These are phyloP conservation scores for Trichomalopsis sarcophagae DNA, from an alignment of 1,140 invertebrate genomes.

Conservation along the genomic window DNA sequence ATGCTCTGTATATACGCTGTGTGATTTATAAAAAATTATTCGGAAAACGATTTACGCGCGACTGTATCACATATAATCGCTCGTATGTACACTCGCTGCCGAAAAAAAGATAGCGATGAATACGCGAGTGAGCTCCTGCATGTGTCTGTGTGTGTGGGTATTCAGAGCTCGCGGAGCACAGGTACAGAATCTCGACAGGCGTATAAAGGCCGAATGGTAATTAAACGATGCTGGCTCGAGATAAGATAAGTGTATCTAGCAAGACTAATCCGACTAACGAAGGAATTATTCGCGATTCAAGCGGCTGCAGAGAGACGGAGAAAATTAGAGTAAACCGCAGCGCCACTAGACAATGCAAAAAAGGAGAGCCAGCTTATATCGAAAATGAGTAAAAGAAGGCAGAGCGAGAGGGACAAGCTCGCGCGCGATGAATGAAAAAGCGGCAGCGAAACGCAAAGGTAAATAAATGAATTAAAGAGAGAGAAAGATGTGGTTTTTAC, in stretches of 20 bases:
- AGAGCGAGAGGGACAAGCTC: conserved; percentile 31
- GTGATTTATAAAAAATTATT: too few species aligned
- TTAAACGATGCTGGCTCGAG: conserved; percentile 42
- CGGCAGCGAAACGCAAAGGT: conserved; percentile 2
- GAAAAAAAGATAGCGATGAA: not conserved
- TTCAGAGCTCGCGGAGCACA: too few species aligned
- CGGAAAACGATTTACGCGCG: not conserved
- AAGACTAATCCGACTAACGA: conserved; percentile 50
- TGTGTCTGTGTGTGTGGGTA: not conserved
- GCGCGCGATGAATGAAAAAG: conserved; percentile 31
- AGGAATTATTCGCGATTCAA: conserved; percentile 44
- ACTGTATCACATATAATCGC: conserved; percentile 32
- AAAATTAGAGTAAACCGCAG: conserved; percentile 40
- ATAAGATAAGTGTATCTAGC: conserved; percentile 52
- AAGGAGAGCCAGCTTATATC: not conserved
- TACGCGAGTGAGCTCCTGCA: not conserved
- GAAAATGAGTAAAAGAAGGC: conserved; percentile 18
- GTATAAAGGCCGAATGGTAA: conserved; percentile 38
- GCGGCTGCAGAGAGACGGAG: conserved; percentile 26
- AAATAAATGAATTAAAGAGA: conserved; percentile 32
- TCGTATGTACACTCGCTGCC: not conserved
- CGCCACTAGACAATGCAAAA: not conserved
- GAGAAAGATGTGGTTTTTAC: conserved; percentile 15
- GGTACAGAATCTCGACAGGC: not conserved
- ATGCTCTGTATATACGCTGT: too few species aligned